phyloP scores from a whole-genome alignment of 2,113 vertebrate genomes.

The Spermophilus dauricus region DNA sequence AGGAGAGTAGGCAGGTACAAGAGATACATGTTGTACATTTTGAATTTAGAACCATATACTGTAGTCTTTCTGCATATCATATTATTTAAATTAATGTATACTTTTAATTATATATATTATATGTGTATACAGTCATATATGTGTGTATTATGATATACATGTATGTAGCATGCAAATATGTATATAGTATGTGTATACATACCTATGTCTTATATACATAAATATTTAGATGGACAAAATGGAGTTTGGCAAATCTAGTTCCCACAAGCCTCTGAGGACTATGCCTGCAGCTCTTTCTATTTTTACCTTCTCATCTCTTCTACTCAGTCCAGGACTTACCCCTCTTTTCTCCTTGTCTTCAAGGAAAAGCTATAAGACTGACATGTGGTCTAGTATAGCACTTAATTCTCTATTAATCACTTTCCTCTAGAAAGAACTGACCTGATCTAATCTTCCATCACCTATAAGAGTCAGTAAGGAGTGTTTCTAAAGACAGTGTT shows the following conservation, averaged over 20 bases:
- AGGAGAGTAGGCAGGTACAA: not conserved
- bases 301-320: not conserved
- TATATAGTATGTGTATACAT: not conserved
- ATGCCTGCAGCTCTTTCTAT: no score
- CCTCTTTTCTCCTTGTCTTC: not conserved
- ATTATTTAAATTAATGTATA: not conserved
- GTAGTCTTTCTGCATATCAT: not conserved
- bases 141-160: not conserved
- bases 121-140: not conserved
- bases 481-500: not conserved
- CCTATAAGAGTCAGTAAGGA: not conserved
- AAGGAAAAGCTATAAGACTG: not conserved
- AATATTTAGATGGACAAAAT: not conserved
- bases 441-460: not conserved
- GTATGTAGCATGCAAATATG: no score
- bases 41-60: not conserved
- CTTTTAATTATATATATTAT: not conserved
- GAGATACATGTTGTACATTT: not conserved
- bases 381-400: not conserved
- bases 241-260: not conserved
- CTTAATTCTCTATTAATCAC: not conserved
- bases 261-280: not conserved
- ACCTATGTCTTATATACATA: no score
- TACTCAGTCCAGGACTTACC: not conserved
- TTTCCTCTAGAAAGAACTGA: not conserved